These are phyloP conservation scores for Kryptolebias ocellatus DNA, from an alignment of 2,797 vertebrate species.

Conservation along the genomic window DNA sequence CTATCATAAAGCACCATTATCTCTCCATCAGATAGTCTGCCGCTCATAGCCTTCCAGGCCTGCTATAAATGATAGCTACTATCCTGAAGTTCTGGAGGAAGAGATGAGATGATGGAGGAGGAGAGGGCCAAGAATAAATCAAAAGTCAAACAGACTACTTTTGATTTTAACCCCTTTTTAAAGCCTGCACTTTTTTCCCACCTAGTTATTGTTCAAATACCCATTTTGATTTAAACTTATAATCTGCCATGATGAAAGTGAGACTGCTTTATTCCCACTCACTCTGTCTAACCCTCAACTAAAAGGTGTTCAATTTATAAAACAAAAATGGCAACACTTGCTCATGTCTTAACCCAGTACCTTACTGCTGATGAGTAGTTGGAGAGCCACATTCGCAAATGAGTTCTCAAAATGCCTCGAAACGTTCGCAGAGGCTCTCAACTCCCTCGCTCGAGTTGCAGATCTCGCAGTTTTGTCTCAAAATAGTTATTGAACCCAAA, in stretches of 20 bases:
- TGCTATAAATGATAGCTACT: constrained; percentile 77
- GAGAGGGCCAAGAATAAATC: constrained; percentile 12
- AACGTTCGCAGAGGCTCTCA: no score
- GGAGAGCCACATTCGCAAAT: no score
- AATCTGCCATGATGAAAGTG: constrained; percentile 8
- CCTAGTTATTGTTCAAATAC: no score
- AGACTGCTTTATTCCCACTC: neutral
- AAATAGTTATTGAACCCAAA: no score
- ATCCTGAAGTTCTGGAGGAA: constrained; percentile 59
- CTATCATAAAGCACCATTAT: constrained; percentile 79
- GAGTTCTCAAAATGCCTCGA: no score
- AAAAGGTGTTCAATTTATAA: no score
- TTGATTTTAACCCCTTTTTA: neutral
- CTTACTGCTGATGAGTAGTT: no score
- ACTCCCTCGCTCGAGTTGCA: no score
- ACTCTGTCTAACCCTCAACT: no score
- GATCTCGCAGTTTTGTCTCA: no score
- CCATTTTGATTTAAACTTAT: neutral
- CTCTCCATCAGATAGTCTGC: constrained; percentile 73
- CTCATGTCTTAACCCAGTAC: no score
- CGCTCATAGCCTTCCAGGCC: constrained; percentile 73
- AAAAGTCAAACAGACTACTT: neutral
- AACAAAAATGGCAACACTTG: no score
- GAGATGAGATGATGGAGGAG: neutral
- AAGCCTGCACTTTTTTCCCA: neutral